A percentile compares a stretch with the other conserved stretches of the same genome.
phyloP scores from a whole-genome alignment of 2,888 invertebrate genomes.

The Germaria angustata region DNA sequence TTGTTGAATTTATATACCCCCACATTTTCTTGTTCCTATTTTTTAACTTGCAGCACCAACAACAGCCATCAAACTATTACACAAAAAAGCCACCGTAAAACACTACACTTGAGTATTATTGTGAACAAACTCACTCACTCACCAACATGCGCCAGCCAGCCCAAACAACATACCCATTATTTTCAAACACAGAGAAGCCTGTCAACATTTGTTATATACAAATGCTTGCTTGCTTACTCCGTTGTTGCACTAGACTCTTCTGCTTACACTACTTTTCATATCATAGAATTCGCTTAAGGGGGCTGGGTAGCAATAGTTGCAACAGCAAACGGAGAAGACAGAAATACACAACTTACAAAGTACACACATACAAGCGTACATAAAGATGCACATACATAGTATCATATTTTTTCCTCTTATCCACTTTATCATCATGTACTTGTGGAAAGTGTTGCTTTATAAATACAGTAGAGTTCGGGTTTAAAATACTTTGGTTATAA shows the following conservation, averaged over 20 bases:
- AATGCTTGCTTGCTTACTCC: slow-evolving; percentile 7
- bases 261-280: slow-evolving; percentile 20
- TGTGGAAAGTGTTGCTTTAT: slow-evolving; percentile 31
- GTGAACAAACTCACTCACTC: slow-evolving; percentile 28
- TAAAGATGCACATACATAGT: background rate
- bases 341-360: slow-evolving; percentile 22
- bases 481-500: too few relatives aligned
- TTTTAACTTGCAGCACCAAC: background rate
- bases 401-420: slow-evolving; percentile 1
- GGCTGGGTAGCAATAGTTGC: background rate
- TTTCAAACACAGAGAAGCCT: slow-evolving; percentile 60
- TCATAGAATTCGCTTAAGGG: background rate
- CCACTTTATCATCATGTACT: slow-evolving; percentile 21
- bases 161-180: slow-evolving; percentile 49
- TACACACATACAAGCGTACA: background rate
- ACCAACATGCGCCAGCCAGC: slow-evolving; percentile 42
- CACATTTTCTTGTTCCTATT: background rate
- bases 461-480: too few relatives aligned
- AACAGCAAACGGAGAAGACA: slow-evolving; percentile 10
- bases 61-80: slow-evolving; percentile 18
- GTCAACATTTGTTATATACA: slow-evolving; percentile 47
- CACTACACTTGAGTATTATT: slow-evolving; percentile 55
- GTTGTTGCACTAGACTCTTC: slow-evolving; percentile 24
- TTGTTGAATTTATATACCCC: slow-evolving; percentile 15
- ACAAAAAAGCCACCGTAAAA: slow-evolving; percentile 48